Base-by-base conservation (phyloP, 2,888 invertebrate genomes). In the Diarsia mendica region DNA sequence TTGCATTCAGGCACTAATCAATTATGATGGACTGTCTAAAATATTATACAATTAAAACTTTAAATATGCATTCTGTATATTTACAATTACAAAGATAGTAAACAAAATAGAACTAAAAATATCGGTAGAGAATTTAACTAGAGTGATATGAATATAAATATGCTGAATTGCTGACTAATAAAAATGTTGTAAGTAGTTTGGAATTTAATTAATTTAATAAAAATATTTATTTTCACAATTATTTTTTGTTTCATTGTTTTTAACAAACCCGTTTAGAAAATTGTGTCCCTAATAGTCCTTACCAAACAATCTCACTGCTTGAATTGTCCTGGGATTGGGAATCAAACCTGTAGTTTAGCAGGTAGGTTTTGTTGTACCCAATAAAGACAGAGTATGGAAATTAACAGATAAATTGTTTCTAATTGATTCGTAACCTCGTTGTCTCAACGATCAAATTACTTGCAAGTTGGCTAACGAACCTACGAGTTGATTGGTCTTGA, bases 381-480 rank as follows among this genome's bases (percentile, higher is more conserved):
- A 72, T 20, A 4, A 46, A 23, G 28, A 13, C 39, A 63, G 18
- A 55, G 63, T 80, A 82, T 85, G 77, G 73, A 82, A 83, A 83
- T 74, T 20, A 75, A 58, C 69, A 61, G 44, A 81, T 58, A 77
- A 77, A 83, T 83, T 83, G 82, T 66, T 60, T 73, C 18, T 73
- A 85, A 85, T 83, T 83, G 85, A 71, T 71, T 71, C 72, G 85
- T 15, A 85, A 65, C 73, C 70, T 73, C 49, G 72, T 81, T 65
- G 85, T 66, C 61, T 67, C 49, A 63, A 76, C 65, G 65, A 73
- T 85, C 75, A 67, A 80, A 82, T 84, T 60, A 60, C 60, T 18
- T 60, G 69, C 77, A 67, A 75, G 28, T 72, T 48, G 55, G 44
- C 23, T 68, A 68, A 77, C 79, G 77, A 79, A 71, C 76, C 44